Percentiles rank a stretch among this genome's conserved stretches.
Evolutionary conservation across 2,113 vertebrate genomes (phyloP).

Genomic region (Carlito syrichta): DNA sequence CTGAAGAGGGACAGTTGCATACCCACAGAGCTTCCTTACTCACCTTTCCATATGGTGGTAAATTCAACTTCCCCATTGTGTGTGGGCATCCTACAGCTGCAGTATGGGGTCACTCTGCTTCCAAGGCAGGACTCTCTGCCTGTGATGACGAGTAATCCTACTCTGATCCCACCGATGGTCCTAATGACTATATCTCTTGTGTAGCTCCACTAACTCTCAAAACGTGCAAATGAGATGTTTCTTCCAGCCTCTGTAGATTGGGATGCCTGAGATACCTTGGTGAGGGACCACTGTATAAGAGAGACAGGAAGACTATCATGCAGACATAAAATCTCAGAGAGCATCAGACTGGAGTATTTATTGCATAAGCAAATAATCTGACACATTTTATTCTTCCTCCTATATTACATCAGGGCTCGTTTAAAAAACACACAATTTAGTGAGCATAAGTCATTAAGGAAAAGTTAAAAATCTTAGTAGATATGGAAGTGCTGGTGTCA

Average conservation of each 20-base stretch:
- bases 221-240: neutral
- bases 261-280: neutral
- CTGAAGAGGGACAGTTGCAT: neutral
- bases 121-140: neutral
- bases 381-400: neutral
- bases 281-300: neutral
- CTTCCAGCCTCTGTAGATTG: neutral
- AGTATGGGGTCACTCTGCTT: neutral
- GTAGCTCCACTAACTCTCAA: neutral
- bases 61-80: neutral
- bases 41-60: neutral
- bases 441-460: neutral
- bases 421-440: neutral
- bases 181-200: neutral
- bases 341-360: neutral
- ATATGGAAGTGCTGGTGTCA: neutral
- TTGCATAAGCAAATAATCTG: neutral
- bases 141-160: too few species aligned
- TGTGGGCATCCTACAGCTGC: neutral
- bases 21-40: neutral
- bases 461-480: neutral
- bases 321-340: neutral
- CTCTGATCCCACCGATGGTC: neutral
- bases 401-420: neutral
- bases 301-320: neutral